Base-by-base conservation (phyloP, 1,140 invertebrate species). In the Drosophila pseudoobscura region DNA sequence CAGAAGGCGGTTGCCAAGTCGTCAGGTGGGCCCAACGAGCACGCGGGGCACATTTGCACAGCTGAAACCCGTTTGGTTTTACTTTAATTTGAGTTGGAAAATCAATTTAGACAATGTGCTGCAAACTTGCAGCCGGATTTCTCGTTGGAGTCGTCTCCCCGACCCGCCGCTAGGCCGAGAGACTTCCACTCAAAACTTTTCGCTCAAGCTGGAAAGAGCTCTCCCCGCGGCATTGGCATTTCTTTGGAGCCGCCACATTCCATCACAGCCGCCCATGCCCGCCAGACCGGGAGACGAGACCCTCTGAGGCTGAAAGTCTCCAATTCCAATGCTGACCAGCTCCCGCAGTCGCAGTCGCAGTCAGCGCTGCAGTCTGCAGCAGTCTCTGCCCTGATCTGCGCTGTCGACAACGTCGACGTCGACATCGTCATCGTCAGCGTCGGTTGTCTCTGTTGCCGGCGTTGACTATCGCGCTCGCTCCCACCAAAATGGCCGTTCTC, bases 401-500 rank as follows among this genome's bases (percentile, higher is more conserved):
- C 1, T 39, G 17, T 20, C 47, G 69, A 39, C 41, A 7, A 13
- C 15, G 54, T 24, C 13, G 46, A 43, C 39, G 59, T 43, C 41
- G n/a, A 55, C 66, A 59, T 35, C 9, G 43, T 20, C 53, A 59
- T 35, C 9, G 43, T 29, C 53, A 35, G n/a, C 24, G 45, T 3
- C 45, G 22, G 22, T 20, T 13, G 24, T n/a, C 26, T 70, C 50
- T 39, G 39, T 41, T 61, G 47, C 39, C 43, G 41, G 31, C 61
- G 15, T 53, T 59, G 52, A 49, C 44, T 82, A 79, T 56, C 58
- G 78, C 56, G 7, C 76, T 79, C 80, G 80, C 80, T 85, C 58
- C 80, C 80, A 85, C 80, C 80, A 85, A 85, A 85, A 85, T 85
- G 80, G 84, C 84, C 79, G 79, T 79, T 63, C 53, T 63, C 20